A percentile compares a stretch with the other conserved stretches of the same genome.
Evolutionary conservation across 2,797 vertebrate species (phyloP).

Genomic region (Ataeniobius toweri): DNA sequence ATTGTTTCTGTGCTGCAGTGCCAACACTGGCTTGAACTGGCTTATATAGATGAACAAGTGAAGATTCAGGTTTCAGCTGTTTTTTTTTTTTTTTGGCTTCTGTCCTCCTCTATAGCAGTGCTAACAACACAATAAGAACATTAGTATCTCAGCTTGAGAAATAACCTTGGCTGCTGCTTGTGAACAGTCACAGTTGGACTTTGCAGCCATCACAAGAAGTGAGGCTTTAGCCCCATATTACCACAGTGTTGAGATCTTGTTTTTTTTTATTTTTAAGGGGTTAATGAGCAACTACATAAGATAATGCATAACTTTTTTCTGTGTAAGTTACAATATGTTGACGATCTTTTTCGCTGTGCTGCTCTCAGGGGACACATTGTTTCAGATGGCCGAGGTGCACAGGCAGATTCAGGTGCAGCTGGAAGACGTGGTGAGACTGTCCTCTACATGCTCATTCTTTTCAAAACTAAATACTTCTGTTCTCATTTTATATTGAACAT

Average conservation of each 20-base stretch:
- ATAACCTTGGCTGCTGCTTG: neutral
- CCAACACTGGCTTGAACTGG: neutral
- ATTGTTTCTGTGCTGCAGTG: neutral
- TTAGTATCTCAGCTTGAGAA: neutral
- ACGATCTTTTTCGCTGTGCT: constrained; percentile 11
- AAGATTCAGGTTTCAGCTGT: neutral
- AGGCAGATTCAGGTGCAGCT: constrained; percentile 88
- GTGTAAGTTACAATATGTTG: neutral
- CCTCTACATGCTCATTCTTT: neutral
- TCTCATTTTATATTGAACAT: neutral
- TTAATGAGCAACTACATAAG: neutral
- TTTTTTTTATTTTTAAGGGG: neutral
- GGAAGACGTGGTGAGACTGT: constrained; percentile 83
- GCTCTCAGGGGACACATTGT: constrained; percentile 84
- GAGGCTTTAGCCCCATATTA: neutral
- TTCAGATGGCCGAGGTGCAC: constrained; percentile 91
- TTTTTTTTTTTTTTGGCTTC: neutral
- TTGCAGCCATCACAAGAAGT: neutral
- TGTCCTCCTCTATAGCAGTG: neutral
- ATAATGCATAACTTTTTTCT: neutral
- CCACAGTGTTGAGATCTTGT: neutral
- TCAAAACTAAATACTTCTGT: neutral
- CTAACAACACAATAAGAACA: neutral
- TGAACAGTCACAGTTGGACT: neutral
- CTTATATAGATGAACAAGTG: neutral